Conservation (phyloP, 1,140 invertebrate genomes). For the Camponotus floridanus region DNA sequence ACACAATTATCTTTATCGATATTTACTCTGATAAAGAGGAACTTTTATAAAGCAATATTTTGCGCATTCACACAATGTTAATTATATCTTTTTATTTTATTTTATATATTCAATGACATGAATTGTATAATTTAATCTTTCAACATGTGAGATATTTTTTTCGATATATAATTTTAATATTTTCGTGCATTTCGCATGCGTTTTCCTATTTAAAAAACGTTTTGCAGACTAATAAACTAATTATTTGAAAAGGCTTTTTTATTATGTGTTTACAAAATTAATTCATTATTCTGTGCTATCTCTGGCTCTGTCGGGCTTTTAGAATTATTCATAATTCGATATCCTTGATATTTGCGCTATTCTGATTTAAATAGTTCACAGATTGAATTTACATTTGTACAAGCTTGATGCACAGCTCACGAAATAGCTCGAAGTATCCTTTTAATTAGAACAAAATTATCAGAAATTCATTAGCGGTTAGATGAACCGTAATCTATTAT, state of each 20-base stretch:
- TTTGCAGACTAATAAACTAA: not conserved
- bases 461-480: conserved; percentile 37
- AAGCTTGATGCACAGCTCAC: not conserved
- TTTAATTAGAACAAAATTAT: conserved; percentile 10
- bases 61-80: not conserved
- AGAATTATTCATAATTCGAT: not conserved
- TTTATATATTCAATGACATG: not conserved
- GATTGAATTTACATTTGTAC: conserved; percentile 17
- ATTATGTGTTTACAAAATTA: conserved; percentile 19
- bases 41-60: not conserved
- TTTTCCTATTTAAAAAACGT: not conserved
- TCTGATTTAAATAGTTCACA: not conserved
- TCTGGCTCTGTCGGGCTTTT: not conserved
- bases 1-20: not conserved
- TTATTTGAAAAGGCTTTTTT: not conserved
- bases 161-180: not conserved
- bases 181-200: not conserved
- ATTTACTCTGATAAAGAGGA: not conserved
- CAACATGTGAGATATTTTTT: not conserved
- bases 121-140: not conserved
- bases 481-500: conserved; percentile 76
- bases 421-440: not conserved
- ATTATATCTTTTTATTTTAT: not conserved
- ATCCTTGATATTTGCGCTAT: not conserved
- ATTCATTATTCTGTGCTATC: not conserved